Conservation (phyloP, 1,140 invertebrate genomes). For the Heliconius hermathena region DNA sequence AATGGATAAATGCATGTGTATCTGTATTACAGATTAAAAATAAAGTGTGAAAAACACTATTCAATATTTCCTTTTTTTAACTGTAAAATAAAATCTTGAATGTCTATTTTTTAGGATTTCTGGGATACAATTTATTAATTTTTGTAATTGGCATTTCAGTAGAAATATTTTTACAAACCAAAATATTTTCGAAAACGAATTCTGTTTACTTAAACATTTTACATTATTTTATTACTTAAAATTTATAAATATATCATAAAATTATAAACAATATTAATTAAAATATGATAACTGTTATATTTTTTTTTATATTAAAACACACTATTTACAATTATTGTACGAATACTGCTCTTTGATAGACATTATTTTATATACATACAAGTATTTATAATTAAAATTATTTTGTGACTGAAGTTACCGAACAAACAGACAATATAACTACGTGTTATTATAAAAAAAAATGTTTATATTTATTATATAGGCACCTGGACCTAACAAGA, state of each 20-base stretch:
- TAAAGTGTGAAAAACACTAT: background rate
- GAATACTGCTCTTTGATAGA: constrained; percentile 28
- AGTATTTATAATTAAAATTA: background rate
- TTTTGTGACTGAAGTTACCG: background rate
- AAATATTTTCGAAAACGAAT: too few species aligned
- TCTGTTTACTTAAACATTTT: too few species aligned
- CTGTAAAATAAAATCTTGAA: too few species aligned
- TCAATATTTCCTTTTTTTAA: background rate
- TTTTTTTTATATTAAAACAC: constrained; percentile 19
- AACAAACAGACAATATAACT: too few species aligned
- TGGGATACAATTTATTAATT: too few species aligned
- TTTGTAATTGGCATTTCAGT: too few species aligned
- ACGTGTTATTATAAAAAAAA: too few species aligned
- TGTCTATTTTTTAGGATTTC: too few species aligned
- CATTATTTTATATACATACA: constrained; percentile 30
- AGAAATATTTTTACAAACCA: too few species aligned
- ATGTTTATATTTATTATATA: too few species aligned
- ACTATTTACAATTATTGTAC: constrained; percentile 32
- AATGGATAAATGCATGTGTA: constrained; percentile 2
- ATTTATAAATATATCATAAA: background rate
- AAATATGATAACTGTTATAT: background rate
- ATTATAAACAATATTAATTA: background rate
- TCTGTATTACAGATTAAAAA: background rate
- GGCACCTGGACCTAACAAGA: too few species aligned
- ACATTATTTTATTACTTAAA: too few species aligned